phyloP scores from a whole-genome alignment of 1,140 invertebrate genomes.

The Penaeus indicus region DNA sequence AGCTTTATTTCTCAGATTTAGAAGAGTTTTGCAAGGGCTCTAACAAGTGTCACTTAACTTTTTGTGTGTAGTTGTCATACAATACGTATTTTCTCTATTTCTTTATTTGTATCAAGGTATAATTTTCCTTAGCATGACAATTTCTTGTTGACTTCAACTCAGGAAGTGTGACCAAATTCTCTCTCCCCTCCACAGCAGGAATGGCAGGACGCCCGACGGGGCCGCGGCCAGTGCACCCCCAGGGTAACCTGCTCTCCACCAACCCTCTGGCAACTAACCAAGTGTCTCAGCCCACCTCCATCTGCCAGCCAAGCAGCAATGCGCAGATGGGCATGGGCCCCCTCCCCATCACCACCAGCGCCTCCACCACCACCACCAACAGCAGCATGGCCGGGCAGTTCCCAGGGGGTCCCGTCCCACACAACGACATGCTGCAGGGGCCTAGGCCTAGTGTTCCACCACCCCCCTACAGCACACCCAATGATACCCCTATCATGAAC shows the following conservation, averaged over 20 bases:
- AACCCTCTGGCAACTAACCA: conserved; percentile 53
- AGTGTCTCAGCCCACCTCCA: conserved; percentile 46
- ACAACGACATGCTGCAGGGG: conserved; percentile 42
- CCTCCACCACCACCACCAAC: conserved; percentile 41
- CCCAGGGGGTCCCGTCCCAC: conserved; percentile 37
- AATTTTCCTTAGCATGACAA: too few species aligned
- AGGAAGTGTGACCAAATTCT: too few species aligned
- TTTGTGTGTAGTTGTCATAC: background rate
- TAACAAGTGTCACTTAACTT: background rate
- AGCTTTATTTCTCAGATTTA: background rate
- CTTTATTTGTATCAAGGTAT: too few species aligned
- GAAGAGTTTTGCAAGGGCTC: background rate
- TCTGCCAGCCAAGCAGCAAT: conserved; percentile 43
- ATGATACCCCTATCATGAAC: conserved; percentile 53
- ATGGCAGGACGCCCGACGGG: conserved; percentile 52
- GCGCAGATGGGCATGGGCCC: conserved; percentile 52
- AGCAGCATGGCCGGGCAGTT: conserved; percentile 48
- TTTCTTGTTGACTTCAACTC: too few species aligned
- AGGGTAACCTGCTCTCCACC: conserved; percentile 38
- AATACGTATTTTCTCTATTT: too few species aligned
- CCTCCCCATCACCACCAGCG: conserved; percentile 46
- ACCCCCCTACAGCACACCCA: conserved; percentile 50
- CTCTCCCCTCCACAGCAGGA: background rate
- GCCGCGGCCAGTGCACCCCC: conserved; percentile 47
- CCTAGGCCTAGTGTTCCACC: conserved; percentile 53